Evolutionary conservation across 2,888 invertebrate species (phyloP), one percentile per base, ranked within the genome.

Genomic region (Steromphala cineraria): DNA sequence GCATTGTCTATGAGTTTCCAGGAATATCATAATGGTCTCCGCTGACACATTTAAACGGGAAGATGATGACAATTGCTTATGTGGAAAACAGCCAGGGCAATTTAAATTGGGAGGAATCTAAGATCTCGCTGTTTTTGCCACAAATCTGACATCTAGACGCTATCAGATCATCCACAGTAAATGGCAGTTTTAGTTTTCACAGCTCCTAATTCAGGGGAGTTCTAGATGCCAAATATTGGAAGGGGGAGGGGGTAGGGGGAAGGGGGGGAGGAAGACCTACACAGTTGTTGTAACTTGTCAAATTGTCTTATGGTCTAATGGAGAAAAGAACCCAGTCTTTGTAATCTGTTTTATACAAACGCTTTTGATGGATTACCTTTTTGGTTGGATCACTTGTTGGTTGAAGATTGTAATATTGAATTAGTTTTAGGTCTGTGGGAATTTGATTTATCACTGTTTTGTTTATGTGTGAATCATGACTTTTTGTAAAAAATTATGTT

Each of bases 131-230:
- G n/a, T 15, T 62, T 62, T 62, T 62, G 13, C 62, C 24, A 0
- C 28, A n/a, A 28, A 28, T 62, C 62, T 62, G 62, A 62, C 62
- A 62, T 62, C 62, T 21, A 15, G 62, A 62, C 62, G n/a, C 62
- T 62, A 62, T 62, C 62, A 24, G 28, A 17, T 62, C 62, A 62
- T 62, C 62, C 8, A 10, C 24, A 62, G 28, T 28, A 62, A 62
- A 62, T 62, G 62, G 62, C 62, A 62, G 21, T 62, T 62, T 28
- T 62, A 62, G 62, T 28, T 62, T 62, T 62, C 62, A 62, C 62
- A 62, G 62, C 62, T 62, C 24, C 62, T 62, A 62, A 62, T 62
- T 62, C 62, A 62, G 24, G 24, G 28, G 4, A 28, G 28, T 62
- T 62, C 28, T 24, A 62, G 62, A 62, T 62, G 62, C 62, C 62